Conservation (phyloP, 2,888 invertebrate genomes). For the Microplitis deprimator region DNA sequence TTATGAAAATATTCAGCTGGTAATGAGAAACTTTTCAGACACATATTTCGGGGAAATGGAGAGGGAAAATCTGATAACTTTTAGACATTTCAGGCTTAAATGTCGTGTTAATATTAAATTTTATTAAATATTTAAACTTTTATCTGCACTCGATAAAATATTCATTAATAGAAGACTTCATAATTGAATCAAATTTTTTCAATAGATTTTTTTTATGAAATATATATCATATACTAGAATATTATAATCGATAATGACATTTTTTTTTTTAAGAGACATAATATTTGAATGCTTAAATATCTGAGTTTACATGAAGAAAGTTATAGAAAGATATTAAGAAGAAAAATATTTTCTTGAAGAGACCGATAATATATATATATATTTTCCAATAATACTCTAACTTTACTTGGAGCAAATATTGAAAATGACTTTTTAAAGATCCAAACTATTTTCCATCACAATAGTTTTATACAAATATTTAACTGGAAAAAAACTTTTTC, state of each 20-base stretch:
- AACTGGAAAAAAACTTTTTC: not conserved
- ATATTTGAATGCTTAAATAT: not conserved
- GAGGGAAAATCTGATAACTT: not conserved
- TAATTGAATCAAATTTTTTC: too few relatives aligned
- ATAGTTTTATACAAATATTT: not conserved
- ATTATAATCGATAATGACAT: not conserved
- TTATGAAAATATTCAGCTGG: slow-evolving; percentile 12
- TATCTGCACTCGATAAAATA: too few relatives aligned
- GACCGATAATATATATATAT: not conserved
- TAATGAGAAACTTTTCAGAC: slow-evolving; percentile 26
- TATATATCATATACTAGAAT: too few relatives aligned
- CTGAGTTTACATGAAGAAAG: not conserved
- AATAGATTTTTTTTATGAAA: too few relatives aligned
- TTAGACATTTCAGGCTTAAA: not conserved
- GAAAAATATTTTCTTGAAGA: not conserved
- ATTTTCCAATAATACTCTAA: not conserved
- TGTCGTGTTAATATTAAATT: not conserved
- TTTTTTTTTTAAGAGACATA: not conserved
- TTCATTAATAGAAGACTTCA: too few relatives aligned
- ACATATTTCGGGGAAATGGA: not conserved
- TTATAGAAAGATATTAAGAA: not conserved
- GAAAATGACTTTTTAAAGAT: not conserved
- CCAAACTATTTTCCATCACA: not conserved
- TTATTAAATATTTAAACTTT: not conserved
- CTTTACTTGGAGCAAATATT: not conserved